Conservation (phyloP, 2,888 invertebrate genomes). For the Eilema depressum region DNA sequence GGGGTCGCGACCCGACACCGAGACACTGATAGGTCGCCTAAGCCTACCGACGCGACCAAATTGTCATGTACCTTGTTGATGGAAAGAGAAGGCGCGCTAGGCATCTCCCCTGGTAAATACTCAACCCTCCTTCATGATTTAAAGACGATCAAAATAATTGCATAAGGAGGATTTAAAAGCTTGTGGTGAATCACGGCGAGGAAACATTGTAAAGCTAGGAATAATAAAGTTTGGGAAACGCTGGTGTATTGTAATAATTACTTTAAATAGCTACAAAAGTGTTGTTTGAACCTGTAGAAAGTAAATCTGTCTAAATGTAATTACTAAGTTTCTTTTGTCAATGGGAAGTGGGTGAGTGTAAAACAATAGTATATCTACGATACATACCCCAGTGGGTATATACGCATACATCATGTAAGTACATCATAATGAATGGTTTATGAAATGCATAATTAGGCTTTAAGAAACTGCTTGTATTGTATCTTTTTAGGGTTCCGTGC, state of each 20-base stretch:
- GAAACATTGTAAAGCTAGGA: too few species aligned
- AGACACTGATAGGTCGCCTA: neutral
- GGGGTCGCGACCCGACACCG: neutral
- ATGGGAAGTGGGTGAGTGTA: slow-evolving; percentile 8
- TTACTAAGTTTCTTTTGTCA: slow-evolving; percentile 9
- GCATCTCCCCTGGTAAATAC: too few species aligned
- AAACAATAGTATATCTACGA: slow-evolving; percentile 12
- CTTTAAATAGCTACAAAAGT: neutral
- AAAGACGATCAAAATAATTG: neutral
- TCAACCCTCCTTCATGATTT: too few species aligned
- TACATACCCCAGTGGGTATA: neutral
- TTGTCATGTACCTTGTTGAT: too few species aligned
- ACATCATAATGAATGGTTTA: neutral
- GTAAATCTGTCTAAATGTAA: slow-evolving; percentile 15
- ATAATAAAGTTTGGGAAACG: neutral
- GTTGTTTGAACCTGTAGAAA: slow-evolving; percentile 6
- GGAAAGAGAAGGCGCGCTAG: too few species aligned
- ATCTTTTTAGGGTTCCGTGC: neutral
- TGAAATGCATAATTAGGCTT: neutral
- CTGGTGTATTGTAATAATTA: neutral
- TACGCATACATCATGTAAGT: neutral
- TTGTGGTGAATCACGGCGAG: neutral
- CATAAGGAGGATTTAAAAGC: neutral
- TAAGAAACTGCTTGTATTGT: neutral
- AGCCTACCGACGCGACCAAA: too few species aligned